A percentile compares a stretch with the other conserved stretches of the same genome.
Evolutionary conservation across 2,797 vertebrate genomes (phyloP).

Genomic region (Bovichtus diacanthus): DNA sequence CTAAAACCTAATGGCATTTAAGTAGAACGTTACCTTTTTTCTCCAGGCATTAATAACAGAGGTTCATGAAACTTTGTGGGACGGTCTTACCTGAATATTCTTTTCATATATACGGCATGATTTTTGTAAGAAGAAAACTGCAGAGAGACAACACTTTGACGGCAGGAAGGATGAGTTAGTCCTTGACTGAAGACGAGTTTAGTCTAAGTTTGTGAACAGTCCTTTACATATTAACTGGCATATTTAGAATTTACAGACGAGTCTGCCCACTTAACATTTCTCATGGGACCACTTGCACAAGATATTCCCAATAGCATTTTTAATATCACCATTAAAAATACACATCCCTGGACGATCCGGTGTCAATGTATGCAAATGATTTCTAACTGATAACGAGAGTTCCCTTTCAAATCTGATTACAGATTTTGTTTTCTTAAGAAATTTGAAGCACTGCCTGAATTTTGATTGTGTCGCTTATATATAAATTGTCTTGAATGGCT

Average conservation of each 20-base stretch:
- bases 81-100: not conserved
- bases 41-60: not conserved
- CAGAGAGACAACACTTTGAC: not conserved
- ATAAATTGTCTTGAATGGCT: no score
- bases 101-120: not conserved
- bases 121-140: not conserved
- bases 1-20: not conserved
- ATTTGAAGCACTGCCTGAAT: not conserved
- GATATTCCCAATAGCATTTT: not conserved
- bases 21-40: not conserved
- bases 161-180: not conserved
- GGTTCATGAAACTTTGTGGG: not conserved
- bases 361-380: not conserved
- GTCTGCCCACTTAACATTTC: not conserved
- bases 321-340: not conserved
- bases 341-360: not conserved
- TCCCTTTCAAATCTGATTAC: not conserved
- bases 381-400: not conserved
- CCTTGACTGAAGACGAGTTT: slow-evolving; percentile 16
- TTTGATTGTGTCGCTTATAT: no score
- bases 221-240: not conserved
- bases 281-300: not conserved
- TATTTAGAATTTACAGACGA: not conserved
- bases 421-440: no score
- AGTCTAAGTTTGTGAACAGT: no score